These are phyloP conservation scores for Perca flavescens DNA, from an alignment of 2,113 vertebrate species.

Conservation along the genomic window DNA sequence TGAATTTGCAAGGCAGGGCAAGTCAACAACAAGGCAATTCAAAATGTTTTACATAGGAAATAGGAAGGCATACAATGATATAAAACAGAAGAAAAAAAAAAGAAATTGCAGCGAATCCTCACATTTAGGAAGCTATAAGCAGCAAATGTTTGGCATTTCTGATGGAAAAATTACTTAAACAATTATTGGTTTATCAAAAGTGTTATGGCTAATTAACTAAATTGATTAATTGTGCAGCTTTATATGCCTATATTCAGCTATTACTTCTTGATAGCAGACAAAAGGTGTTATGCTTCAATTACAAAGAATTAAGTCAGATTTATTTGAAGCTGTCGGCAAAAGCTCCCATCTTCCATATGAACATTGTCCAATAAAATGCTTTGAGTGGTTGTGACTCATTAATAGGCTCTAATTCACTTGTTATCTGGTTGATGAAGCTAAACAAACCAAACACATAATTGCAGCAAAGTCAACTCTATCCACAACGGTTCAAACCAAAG, in stretches of 20 bases:
- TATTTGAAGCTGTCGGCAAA: neutral
- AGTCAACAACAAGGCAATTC: neutral
- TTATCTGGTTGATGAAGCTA: neutral
- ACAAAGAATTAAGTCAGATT: neutral
- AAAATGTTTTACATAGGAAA: neutral
- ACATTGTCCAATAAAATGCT: too few species aligned
- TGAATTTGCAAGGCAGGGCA: neutral
- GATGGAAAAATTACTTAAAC: neutral
- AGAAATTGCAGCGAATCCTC: neutral
- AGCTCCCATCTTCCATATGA: too few species aligned
- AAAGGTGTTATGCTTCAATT: neutral
- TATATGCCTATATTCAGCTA: neutral
- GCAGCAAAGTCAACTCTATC: neutral
- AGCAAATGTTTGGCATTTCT: neutral
- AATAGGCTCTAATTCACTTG: neutral
- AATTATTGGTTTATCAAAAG: neutral
- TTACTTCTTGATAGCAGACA: neutral
- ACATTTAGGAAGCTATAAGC: neutral
- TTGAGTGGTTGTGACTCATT: neutral
- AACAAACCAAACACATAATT: conserved; percentile 6
- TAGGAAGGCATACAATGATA: neutral
- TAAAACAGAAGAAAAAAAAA: neutral
- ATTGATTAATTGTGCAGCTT: neutral
- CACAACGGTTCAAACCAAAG: neutral
- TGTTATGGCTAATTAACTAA: neutral